Evolutionary conservation across 2,113 vertebrate species (phyloP).

Genomic region (Desmodus rotundus): DNA sequence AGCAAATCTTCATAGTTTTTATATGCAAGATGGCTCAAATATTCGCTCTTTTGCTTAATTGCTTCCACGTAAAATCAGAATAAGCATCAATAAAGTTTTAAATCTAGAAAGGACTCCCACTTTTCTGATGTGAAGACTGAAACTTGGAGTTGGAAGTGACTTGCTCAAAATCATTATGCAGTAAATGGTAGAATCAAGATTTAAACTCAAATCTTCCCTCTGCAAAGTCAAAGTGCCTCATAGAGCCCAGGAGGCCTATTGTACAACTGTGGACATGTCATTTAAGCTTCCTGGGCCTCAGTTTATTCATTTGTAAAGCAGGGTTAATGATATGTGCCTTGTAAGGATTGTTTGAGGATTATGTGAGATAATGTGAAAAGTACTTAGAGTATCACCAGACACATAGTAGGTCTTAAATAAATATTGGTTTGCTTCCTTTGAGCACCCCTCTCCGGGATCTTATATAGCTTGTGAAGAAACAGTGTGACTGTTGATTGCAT

Average conservation of each 20-base stretch:
- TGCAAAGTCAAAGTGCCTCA: background rate
- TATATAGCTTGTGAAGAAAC: background rate
- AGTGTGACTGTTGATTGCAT: background rate
- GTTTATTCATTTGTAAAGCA: background rate
- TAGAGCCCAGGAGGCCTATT: background rate
- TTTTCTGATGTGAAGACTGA: background rate
- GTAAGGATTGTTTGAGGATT: background rate
- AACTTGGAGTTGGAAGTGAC: background rate
- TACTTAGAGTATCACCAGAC: background rate
- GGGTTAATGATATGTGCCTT: background rate
- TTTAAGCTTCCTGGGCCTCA: background rate
- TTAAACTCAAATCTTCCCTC: background rate
- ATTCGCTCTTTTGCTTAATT: background rate
- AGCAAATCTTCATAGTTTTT: background rate
- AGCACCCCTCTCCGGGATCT: background rate
- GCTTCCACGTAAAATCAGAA: background rate
- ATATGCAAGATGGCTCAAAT: background rate
- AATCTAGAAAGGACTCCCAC: background rate
- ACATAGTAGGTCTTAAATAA: background rate
- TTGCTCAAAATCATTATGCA: background rate
- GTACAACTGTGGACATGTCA: background rate
- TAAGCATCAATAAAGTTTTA: background rate
- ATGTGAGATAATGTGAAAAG: background rate
- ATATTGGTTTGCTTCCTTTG: background rate
- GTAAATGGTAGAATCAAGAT: background rate